Evolutionary conservation across 2,113 vertebrate species (phyloP), one percentile per base, ranked within the genome.

Genomic region (Nematolebias whitei): DNA sequence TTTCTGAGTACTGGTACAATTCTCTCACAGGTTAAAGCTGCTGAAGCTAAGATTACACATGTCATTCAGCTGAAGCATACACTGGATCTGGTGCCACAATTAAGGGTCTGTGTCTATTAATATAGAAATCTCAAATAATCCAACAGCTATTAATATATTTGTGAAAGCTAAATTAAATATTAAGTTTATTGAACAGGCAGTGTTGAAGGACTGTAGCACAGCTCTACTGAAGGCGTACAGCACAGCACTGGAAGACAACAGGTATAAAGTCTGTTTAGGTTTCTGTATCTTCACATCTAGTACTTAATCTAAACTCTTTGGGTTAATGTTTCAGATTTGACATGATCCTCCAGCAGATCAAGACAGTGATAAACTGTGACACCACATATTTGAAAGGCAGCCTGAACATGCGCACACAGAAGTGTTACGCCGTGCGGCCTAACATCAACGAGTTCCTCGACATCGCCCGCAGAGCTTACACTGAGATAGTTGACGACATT

Each of bases 401-500:
- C 76, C 89, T 99, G 59, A 97, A 91, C 69, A 96, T 96, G 96
- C 96, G 97, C 63, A 97, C 95, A 3, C 97, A 99, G 82, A 98
- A 99, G 62, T 98, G 97, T 85, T 99, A 98, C 1, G 98, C 98
- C n/a, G 94, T 99, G 45, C 95, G 93, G 3, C 95, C 96, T 2
- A 94, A 97, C 71, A 91, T 99, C 80, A 98, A 93, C 32, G 96
- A 97, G 82, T 98, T 98, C 85, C 94, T 99, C 5, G 98, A 99
- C 70, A 96, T 98, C 79, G 93, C 96, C 24, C 92, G 96, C 39
- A 93, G 94, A 80, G 96, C 95, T 13, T 99, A 98, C 78, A 97
- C 96, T 16, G 98, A 99, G 82, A 96, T 98, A 59, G 94, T 99
- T 67, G 98, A 99, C 66, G 98, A 99, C 89, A 96, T 98, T 84